Conservation (phyloP, 2,113 vertebrate species). For the Oophaga pumilio region DNA sequence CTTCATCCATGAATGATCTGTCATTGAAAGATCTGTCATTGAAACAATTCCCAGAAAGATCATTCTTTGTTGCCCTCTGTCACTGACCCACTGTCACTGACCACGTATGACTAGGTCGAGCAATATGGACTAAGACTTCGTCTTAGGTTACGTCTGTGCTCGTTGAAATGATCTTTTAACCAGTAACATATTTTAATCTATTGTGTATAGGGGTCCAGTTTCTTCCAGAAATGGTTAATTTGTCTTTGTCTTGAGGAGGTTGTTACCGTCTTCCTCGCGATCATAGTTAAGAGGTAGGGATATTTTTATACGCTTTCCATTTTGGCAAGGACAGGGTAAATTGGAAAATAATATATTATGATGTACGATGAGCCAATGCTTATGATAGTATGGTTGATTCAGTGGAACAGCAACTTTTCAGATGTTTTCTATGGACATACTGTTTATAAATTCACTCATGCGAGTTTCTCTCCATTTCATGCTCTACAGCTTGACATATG, state of each 20-base stretch:
- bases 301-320: background rate
- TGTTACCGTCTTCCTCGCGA: background rate
- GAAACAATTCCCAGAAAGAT: too few relatives aligned
- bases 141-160: background rate
- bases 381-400: background rate
- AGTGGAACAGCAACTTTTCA: background rate
- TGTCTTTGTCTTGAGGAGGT: background rate
- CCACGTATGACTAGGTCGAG: too few relatives aligned
- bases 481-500: background rate
- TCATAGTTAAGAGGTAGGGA: background rate
- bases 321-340: background rate
- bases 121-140: too few relatives aligned
- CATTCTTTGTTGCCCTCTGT: too few relatives aligned
- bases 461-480: background rate
- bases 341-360: background rate
- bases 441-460: background rate
- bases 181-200: background rate
- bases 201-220: background rate
- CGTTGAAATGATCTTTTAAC: too few relatives aligned
- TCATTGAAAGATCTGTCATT: too few relatives aligned
- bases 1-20: too few relatives aligned
- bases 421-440: background rate
- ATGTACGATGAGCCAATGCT: background rate
- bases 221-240: background rate
- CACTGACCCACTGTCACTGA: too few relatives aligned